Conservation (phyloP, 2,888 invertebrate species). For the Cheilosia urbana region DNA sequence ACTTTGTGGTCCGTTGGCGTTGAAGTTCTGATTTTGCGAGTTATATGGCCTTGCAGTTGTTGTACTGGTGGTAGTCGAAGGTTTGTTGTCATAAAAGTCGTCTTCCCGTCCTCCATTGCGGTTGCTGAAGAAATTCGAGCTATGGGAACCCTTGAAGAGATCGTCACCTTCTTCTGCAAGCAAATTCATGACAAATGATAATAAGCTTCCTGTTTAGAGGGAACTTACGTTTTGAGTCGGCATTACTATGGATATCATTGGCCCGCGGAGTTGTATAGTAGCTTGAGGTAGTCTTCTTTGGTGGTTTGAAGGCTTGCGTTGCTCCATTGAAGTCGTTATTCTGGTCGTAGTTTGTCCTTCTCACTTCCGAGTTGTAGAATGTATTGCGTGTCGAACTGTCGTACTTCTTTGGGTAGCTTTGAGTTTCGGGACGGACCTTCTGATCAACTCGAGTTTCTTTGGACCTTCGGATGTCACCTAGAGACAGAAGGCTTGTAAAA, state of each 20-base stretch:
- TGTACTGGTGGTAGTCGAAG: conserved; percentile 73
- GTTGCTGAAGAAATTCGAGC: conserved; percentile 90
- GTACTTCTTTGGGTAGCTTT: conserved; percentile 78
- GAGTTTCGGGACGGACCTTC: conserved; percentile 80
- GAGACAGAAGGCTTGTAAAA: neutral
- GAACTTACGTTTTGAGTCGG: conserved; percentile 82
- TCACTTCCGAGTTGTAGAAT: conserved; percentile 48
- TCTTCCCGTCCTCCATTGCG: conserved; percentile 86
- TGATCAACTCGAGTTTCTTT: conserved; percentile 82
- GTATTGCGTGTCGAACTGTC: conserved; percentile 76
- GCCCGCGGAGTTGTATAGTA: conserved; percentile 80
- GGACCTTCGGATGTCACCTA: conserved; percentile 81
- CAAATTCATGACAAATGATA: conserved; percentile 16
- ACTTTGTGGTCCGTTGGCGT: conserved; percentile 79
- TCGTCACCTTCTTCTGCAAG: conserved; percentile 85
- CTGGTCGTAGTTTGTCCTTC: conserved; percentile 74
- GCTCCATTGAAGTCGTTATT: conserved; percentile 76
- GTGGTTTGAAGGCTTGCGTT: conserved; percentile 77
- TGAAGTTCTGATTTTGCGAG: conserved; percentile 38
- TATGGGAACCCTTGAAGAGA: conserved; percentile 88
- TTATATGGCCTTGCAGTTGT: conserved; percentile 43
- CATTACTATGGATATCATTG: conserved; percentile 79
- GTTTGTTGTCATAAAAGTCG: conserved; percentile 84
- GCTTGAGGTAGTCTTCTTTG: conserved; percentile 81
- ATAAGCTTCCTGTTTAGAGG: neutral